Evolutionary conservation across 2,797 vertebrate genomes (phyloP).

Genomic region (Tenualosa thibaudeaui): DNA sequence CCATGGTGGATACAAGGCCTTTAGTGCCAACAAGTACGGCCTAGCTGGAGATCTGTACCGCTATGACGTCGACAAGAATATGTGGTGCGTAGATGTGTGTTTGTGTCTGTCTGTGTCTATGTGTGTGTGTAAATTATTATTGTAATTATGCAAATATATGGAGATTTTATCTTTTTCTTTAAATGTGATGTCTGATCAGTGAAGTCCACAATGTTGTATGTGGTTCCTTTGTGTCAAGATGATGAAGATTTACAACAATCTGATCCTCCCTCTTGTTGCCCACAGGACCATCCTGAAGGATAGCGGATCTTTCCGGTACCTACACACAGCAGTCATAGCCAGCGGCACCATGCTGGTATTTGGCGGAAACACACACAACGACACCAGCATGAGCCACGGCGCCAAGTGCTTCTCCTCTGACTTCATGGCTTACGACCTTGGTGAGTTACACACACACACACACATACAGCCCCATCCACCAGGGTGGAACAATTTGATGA

Average conservation of each 20-base stretch:
- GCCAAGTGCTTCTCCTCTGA: conserved; percentile 98
- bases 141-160: too few species aligned
- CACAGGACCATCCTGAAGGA: conserved; percentile 91
- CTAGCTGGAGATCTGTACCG: conserved; percentile 93
- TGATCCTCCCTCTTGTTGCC: background rate
- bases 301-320: conserved; percentile 92
- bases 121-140: too few species aligned
- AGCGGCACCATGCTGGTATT: conserved; percentile 94
- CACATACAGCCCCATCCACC: background rate
- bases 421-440: conserved; percentile 93
- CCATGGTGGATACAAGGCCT: conserved; percentile 97
- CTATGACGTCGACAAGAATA: conserved; percentile 82
- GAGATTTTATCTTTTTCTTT: background rate
- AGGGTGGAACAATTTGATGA: background rate
- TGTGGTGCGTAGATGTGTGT: conserved; percentile 77
- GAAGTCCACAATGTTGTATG: background rate
- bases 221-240: background rate
- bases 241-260: background rate
- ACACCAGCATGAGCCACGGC: conserved; percentile 97
- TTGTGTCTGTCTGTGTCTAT: background rate
- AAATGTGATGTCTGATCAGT: background rate
- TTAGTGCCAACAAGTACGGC: conserved; percentile 94
- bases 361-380: conserved; percentile 97
- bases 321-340: conserved; percentile 91
- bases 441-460: conserved; percentile 69